A percentile compares a stretch with the other conserved stretches of the same genome.
Evolutionary conservation across 2,797 vertebrate genomes (phyloP).

Genomic region (Chaetodon trifasciatus): DNA sequence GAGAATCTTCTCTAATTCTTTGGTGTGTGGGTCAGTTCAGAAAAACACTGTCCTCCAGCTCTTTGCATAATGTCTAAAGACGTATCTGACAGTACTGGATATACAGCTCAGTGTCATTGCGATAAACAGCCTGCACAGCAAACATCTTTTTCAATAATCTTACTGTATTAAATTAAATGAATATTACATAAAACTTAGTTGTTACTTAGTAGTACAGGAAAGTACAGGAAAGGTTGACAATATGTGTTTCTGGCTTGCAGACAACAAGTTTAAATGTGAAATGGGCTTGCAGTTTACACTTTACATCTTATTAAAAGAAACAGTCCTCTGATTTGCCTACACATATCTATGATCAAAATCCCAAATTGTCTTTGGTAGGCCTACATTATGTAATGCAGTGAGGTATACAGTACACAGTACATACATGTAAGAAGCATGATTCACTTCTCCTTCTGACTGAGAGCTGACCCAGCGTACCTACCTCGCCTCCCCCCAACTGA

Average conservation of each 20-base stretch:
- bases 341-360: slow-evolving; percentile 10
- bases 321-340: neutral
- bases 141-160: neutral
- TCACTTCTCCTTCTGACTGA: slow-evolving; percentile 59
- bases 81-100: neutral
- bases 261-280: neutral
- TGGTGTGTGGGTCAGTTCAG: neutral
- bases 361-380: neutral
- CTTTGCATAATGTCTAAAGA: neutral
- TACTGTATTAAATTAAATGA: neutral
- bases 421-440: slow-evolving; percentile 37
- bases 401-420: slow-evolving; percentile 7
- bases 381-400: slow-evolving; percentile 37
- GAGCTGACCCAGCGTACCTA: slow-evolving; percentile 46
- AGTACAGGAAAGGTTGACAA: neutral
- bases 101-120: neutral
- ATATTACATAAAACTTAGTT: neutral
- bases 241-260: slow-evolving; percentile 15
- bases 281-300: neutral
- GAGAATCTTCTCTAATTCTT: neutral
- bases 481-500: slow-evolving; percentile 38
- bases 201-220: neutral
- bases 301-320: neutral
- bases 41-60: neutral
- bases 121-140: neutral